Base-by-base conservation (phyloP, 2,797 vertebrate species). In the Malacoctenus gilli region DNA sequence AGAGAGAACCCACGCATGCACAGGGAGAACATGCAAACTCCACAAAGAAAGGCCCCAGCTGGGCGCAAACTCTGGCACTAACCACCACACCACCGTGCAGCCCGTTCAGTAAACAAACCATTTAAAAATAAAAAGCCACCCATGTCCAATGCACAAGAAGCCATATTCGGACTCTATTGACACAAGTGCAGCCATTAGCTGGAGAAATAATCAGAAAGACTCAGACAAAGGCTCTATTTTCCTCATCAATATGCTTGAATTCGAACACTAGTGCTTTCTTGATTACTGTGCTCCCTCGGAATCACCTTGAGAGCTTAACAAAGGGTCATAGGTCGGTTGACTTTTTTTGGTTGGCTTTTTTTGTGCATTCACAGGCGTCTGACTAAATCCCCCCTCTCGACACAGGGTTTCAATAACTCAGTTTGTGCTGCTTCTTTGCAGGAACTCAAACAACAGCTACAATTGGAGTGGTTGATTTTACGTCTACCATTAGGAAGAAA, bases 361-460 rank as follows among this genome's bases (percentile, higher is more conserved):
- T 38, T 30, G 3, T 38, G 22, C 37, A n/a, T 62, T 40, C 15
- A 31, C 8, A 14, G 44, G 12, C 31, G 13, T 21, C 35, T 44
- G 55, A 58, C 61, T 28, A 74, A 57, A 61, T 28, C 14, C 34
- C 30, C 47, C 34, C 6, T 69, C 51, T 49, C 23, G 1, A 56
- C 51, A 56, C 54, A 44, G 6, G 2, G 67, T 54, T 73, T 73
- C 64, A 72, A 75, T 71, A 69, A 65, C 72, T 71, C 80, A 54
- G 57, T 72, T 76, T 66, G 60, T 38, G 57, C 36, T 7, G 37
- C 18, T 53, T 65, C 32, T 72, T 76, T 57, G 48, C 37, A 39
- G 58, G 75, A 75, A 60, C 52, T 68, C 62, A 68, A 38, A 38
- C 14, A 14, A 48, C 31, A 8, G 40, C 1, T 4, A 60, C 46